Evolutionary conservation across 2,888 invertebrate species (phyloP).

Genomic region (Timema podura): DNA sequence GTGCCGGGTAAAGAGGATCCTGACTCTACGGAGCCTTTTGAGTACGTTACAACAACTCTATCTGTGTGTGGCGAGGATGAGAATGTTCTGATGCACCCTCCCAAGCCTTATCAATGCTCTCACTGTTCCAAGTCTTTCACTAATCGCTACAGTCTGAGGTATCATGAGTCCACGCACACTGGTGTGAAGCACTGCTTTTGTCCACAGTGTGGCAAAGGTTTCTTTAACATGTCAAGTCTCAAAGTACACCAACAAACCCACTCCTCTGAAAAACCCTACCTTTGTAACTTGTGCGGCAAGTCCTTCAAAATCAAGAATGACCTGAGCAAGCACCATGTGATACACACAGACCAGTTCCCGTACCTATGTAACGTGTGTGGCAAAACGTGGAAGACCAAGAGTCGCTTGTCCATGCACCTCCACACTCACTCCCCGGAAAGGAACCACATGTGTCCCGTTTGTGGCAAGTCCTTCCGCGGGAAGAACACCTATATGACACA

Average conservation of each 20-base stretch:
- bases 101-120: too few relatives aligned
- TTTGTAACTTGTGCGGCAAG: slow-evolving; percentile 8
- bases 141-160: not conserved
- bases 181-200: slow-evolving; percentile 4
- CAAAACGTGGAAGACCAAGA: slow-evolving; percentile 14
- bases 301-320: not conserved
- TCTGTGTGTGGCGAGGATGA: too few relatives aligned
- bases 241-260: slow-evolving; percentile 1
- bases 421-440: slow-evolving; percentile 17
- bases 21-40: too few relatives aligned
- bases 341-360: slow-evolving; percentile 7
- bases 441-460: slow-evolving; percentile 13
- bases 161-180: not conserved
- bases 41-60: too few relatives aligned
- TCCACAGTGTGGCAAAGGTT: not conserved
- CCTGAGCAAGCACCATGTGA: not conserved
- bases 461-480: slow-evolving; percentile 19
- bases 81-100: too few relatives aligned
- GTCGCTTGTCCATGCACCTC: slow-evolving; percentile 13
- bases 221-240: not conserved
- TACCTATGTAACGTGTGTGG: slow-evolving; percentile 18
- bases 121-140: slow-evolving; percentile 1
- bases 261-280: not conserved
- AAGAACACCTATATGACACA: slow-evolving; percentile 15
- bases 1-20: not conserved